Conservation (phyloP, 2,797 vertebrate genomes). For the Sylvilagus floridanus region DNA sequence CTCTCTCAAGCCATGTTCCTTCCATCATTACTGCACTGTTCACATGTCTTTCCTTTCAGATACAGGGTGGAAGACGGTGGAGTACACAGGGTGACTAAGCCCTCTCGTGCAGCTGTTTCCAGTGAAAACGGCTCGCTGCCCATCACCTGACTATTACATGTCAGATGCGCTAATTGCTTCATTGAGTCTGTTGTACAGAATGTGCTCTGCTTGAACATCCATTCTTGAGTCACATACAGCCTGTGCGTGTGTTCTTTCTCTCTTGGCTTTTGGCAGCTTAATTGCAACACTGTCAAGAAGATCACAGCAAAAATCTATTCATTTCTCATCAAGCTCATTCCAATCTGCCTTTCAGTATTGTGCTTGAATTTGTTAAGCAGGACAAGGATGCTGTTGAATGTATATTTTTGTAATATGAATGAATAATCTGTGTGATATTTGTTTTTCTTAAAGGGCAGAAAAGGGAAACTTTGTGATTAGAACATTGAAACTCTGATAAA, state of each 20-base stretch:
- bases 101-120: constrained; percentile 74
- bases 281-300: constrained; percentile 84
- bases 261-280: constrained; percentile 84
- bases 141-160: constrained; percentile 78
- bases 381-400: constrained; percentile 44
- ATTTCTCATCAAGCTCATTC: constrained; percentile 75
- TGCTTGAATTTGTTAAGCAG: constrained; percentile 38
- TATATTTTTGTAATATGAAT: constrained; percentile 18
- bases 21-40: constrained; percentile 1
- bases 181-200: constrained; percentile 81
- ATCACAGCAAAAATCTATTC: constrained; percentile 84
- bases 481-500: constrained; percentile 36
- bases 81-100: constrained; percentile 41
- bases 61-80: constrained; percentile 31
- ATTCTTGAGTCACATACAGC: constrained; percentile 78
- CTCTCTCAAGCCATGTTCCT: background rate
- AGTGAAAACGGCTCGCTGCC: constrained; percentile 80
- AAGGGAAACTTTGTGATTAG: background rate
- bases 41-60: constrained; percentile 26
- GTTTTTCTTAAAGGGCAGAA: constrained; percentile 41
- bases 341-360: constrained; percentile 63
- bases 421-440: constrained; percentile 29
- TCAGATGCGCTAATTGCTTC: constrained; percentile 83
- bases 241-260: constrained; percentile 19
- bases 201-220: constrained; percentile 78